Conservation (phyloP, 2,888 invertebrate species). For the Drosophila lacicola region DNA sequence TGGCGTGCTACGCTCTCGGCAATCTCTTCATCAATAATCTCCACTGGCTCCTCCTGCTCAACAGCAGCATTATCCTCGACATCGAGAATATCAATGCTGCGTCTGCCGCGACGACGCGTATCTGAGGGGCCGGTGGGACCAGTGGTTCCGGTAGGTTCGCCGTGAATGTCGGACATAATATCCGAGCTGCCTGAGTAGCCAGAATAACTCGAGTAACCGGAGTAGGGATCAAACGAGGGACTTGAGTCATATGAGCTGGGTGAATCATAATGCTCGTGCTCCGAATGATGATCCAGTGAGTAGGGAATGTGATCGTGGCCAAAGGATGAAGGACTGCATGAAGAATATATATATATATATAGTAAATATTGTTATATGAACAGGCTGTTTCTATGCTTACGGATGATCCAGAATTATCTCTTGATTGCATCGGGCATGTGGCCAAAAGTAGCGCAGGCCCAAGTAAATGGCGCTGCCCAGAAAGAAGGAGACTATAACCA, state of each 20-base stretch:
- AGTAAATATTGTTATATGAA: not conserved
- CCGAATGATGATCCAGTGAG: slow-evolving; percentile 62
- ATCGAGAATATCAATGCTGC: slow-evolving; percentile 32
- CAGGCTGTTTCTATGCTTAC: slow-evolving; percentile 56
- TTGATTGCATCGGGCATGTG: slow-evolving; percentile 70
- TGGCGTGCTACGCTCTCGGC: slow-evolving; percentile 65
- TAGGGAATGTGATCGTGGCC: slow-evolving; percentile 68
- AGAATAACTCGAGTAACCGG: slow-evolving; percentile 80
- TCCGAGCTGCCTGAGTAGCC: slow-evolving; percentile 72
- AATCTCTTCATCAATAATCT: slow-evolving; percentile 66
- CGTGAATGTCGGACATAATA: slow-evolving; percentile 60
- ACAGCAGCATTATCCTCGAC: slow-evolving; percentile 17
- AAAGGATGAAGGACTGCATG: slow-evolving; percentile 71
- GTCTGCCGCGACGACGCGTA: slow-evolving; percentile 65
- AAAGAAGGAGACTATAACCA: slow-evolving; percentile 83
- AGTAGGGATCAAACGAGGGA: slow-evolving; percentile 79
- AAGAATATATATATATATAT: too few relatives aligned
- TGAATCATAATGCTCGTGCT: slow-evolving; percentile 65
- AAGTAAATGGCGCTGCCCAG: slow-evolving; percentile 83
- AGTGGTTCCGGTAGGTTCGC: slow-evolving; percentile 42
- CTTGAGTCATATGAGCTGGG: slow-evolving; percentile 66
- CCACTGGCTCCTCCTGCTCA: slow-evolving; percentile 47
- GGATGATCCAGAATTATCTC: slow-evolving; percentile 82
- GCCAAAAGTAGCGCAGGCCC: slow-evolving; percentile 80
- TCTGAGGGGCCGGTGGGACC: slow-evolving; percentile 38